Evolutionary conservation across 2,888 invertebrate species (phyloP).

Genomic region (Phania funesta): DNA sequence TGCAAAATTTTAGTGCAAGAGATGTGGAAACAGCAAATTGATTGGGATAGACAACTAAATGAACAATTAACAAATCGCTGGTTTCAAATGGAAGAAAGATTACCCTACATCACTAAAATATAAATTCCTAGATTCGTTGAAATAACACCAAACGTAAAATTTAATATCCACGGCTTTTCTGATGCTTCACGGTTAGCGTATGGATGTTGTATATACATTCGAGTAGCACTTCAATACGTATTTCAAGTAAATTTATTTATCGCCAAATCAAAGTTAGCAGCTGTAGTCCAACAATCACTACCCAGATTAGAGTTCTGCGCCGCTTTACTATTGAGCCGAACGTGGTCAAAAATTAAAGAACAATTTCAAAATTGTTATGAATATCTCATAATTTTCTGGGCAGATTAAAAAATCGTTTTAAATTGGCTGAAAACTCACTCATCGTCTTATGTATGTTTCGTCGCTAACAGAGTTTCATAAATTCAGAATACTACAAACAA

Average conservation of each 20-base stretch:
- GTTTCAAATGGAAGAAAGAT: not conserved
- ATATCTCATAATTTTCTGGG: conserved; percentile 12
- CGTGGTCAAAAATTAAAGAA: conserved; percentile 20
- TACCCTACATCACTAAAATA: not conserved
- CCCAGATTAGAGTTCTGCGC: too few relatives aligned
- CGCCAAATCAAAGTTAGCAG: conserved; percentile 3
- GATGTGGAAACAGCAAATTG: not conserved
- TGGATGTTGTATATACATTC: not conserved
- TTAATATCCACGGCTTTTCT: conserved; percentile 10
- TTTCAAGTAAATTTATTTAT: conserved; percentile 8
- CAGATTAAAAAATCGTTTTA: too few relatives aligned
- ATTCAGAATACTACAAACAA: too few relatives aligned
- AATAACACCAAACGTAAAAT: not conserved
- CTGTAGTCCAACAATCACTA: not conserved
- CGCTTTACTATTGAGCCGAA: conserved; percentile 13
- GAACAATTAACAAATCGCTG: not conserved
- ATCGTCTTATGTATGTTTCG: too few relatives aligned
- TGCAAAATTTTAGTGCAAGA: conserved; percentile 1
- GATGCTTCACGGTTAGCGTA: conserved; percentile 25
- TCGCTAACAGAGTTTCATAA: too few relatives aligned
- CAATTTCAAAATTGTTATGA: not conserved
- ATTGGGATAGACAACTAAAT: not conserved
- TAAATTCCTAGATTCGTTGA: not conserved
- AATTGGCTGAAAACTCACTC: too few relatives aligned
- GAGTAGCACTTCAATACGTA: not conserved